Percentiles rank a stretch among this genome's conserved stretches.
Conservation (phyloP, 2,888 invertebrate genomes). For the Drosophila acutilabella region DNA sequence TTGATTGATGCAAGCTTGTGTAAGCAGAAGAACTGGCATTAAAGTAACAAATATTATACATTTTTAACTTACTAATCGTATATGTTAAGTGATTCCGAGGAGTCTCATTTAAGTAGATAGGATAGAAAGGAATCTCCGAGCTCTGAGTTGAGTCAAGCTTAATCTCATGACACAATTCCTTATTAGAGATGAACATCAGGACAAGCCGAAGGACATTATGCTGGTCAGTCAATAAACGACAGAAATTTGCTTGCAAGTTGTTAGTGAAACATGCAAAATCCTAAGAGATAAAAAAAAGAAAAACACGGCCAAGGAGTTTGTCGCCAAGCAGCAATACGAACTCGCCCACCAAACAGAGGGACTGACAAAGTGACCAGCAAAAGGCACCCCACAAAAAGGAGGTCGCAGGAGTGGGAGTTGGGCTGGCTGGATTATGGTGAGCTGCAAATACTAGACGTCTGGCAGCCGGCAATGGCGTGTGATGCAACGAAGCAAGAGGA, state of each 20-base stretch:
- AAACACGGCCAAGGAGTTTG: constrained; percentile 62
- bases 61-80: neutral
- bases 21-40: neutral
- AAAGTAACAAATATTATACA: neutral
- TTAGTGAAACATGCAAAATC: constrained; percentile 69
- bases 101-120: neutral
- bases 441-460: constrained; percentile 25
- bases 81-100: neutral
- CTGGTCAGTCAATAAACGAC: constrained; percentile 39
- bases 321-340: constrained; percentile 77
- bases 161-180: constrained; percentile 17
- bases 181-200: constrained; percentile 4
- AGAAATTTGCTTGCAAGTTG: constrained; percentile 60
- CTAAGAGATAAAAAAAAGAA: constrained; percentile 26
- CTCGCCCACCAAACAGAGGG: constrained; percentile 37
- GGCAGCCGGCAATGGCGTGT: constrained; percentile 36
- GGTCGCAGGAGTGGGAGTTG: neutral
- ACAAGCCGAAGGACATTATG: constrained; percentile 13
- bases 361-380: constrained; percentile 75
- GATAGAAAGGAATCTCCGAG: neutral
- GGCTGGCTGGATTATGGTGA: neutral
- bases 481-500: constrained; percentile 59
- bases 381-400: no score
- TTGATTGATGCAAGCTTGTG: constrained; percentile 65
- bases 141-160: constrained; percentile 13